Conservation (phyloP, 2,797 vertebrate genomes). For the Onychomys arenicola region DNA sequence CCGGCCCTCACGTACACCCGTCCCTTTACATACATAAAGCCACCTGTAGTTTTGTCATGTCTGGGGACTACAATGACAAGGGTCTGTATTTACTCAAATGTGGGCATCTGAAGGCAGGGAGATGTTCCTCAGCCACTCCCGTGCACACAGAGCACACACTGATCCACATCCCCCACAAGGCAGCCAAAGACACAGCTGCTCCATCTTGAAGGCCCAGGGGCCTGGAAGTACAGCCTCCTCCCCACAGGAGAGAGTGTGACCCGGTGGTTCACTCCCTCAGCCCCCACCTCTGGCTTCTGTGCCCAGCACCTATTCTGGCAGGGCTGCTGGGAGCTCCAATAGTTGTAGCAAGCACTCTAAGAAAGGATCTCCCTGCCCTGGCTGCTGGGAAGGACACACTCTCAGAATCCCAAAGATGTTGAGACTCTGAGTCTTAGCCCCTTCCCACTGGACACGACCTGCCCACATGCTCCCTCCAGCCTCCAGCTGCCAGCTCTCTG, state of each 20-base stretch:
- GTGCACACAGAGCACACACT: not conserved
- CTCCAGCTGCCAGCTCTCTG: not conserved
- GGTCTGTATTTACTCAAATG: not conserved
- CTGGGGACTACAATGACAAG: not conserved
- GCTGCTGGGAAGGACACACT: not conserved
- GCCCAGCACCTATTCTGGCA: not conserved
- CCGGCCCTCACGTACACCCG: not conserved
- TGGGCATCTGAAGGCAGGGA: not conserved
- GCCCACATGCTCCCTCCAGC: not conserved
- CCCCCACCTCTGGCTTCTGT: not conserved
- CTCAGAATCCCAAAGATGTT: not conserved
- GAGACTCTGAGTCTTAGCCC: not conserved
- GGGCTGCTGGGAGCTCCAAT: not conserved
- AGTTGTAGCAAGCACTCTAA: fast-evolving
- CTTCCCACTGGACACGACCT: not conserved
- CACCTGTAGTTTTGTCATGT: not conserved
- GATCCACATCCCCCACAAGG: not conserved
- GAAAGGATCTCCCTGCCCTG: not conserved
- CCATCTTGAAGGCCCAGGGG: not conserved
- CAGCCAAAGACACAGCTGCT: not conserved
- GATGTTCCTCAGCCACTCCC: not conserved
- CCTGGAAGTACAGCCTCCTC: not conserved
- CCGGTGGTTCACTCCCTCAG: not conserved
- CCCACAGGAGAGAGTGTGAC: not conserved
- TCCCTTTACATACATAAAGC: not conserved